phyloP scores from a whole-genome alignment of 2,888 invertebrate genomes.

The Galeruca laticollis region DNA sequence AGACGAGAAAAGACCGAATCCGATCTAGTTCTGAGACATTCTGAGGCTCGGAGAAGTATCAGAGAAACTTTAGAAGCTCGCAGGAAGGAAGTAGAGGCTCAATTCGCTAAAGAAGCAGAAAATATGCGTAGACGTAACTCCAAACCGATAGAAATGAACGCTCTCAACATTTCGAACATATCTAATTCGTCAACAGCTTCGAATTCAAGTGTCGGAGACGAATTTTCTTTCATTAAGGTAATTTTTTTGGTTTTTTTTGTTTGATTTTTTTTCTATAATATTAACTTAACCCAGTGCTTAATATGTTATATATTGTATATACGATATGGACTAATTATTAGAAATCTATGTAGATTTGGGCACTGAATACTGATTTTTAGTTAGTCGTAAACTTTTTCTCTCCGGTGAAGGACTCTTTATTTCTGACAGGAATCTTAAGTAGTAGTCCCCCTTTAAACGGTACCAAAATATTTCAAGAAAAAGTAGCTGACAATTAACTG shows the following conservation, averaged over 20 bases:
- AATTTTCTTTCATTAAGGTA: constrained; percentile 66
- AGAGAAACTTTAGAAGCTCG: constrained; percentile 68
- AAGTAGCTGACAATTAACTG: no score
- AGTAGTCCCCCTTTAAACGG: neutral
- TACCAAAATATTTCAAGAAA: neutral
- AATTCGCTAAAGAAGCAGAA: constrained; percentile 66
- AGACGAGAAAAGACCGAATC: constrained; percentile 91
- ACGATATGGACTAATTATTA: constrained; percentile 39
- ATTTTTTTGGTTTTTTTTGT: constrained; percentile 53
- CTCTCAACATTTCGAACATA: constrained; percentile 56
- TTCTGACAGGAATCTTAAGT: neutral
- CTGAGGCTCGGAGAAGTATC: constrained; percentile 69
- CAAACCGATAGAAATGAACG: constrained; percentile 65
- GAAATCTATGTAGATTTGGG: constrained; percentile 37
- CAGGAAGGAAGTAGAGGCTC: constrained; percentile 66
- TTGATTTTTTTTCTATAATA: constrained; percentile 46
- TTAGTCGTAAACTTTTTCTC: constrained; percentile 13
- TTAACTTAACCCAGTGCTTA: constrained; percentile 49
- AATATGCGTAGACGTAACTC: constrained; percentile 67
- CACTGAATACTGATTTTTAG: constrained; percentile 46
- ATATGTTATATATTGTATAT: constrained; percentile 38
- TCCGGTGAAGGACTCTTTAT: constrained; percentile 21
- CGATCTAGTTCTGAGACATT: constrained; percentile 82
- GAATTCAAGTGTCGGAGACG: constrained; percentile 61
- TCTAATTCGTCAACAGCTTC: constrained; percentile 59